These are phyloP conservation scores for Tetranychus cinnabarinus DNA, from an alignment of 1,140 invertebrate genomes.

Conservation along the genomic window DNA sequence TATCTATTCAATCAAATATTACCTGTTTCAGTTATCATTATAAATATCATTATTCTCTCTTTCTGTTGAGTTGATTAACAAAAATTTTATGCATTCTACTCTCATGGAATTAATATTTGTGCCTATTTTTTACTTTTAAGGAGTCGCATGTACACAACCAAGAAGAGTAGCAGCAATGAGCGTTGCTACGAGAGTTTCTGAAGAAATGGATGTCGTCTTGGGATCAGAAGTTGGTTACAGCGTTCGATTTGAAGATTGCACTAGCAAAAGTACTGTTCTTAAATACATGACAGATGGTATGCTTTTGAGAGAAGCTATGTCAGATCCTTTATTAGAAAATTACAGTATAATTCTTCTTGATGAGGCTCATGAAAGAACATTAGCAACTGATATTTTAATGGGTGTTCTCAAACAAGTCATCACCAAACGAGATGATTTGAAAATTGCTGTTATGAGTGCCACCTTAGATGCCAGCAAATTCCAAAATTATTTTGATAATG, in stretches of 20 bases:
- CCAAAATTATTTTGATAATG: constrained; percentile 91
- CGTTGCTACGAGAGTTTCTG: constrained; percentile 87
- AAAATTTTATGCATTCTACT: not conserved
- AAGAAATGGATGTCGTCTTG: constrained; percentile 93
- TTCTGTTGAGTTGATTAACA: too few relatives aligned
- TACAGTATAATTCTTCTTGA: constrained; percentile 87
- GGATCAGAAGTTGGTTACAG: constrained; percentile 98
- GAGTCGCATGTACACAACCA: constrained; percentile 91
- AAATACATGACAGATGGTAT: constrained; percentile 99
- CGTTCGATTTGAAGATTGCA: constrained; percentile 98
- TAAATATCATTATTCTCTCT: too few relatives aligned
- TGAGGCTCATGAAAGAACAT: constrained; percentile 93
- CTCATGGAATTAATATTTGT: not conserved
- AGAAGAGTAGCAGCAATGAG: constrained; percentile 95
- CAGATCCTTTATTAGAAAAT: constrained; percentile 83
- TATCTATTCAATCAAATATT: too few relatives aligned
- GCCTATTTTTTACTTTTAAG: not conserved
- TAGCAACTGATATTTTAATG: constrained; percentile 98
- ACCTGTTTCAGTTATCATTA: too few relatives aligned
- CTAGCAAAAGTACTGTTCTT: constrained; percentile 67
- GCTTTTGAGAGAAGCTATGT: constrained; percentile 96
- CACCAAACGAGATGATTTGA: constrained; percentile 73
- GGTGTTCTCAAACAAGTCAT: constrained; percentile 93
- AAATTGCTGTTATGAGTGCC: constrained; percentile 97
- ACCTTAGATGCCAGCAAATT: constrained; percentile 99